Percentiles rank a stretch among this genome's conserved stretches.
Conservation (phyloP, 2,797 vertebrate genomes). For the Pipistrellus nathusii region DNA sequence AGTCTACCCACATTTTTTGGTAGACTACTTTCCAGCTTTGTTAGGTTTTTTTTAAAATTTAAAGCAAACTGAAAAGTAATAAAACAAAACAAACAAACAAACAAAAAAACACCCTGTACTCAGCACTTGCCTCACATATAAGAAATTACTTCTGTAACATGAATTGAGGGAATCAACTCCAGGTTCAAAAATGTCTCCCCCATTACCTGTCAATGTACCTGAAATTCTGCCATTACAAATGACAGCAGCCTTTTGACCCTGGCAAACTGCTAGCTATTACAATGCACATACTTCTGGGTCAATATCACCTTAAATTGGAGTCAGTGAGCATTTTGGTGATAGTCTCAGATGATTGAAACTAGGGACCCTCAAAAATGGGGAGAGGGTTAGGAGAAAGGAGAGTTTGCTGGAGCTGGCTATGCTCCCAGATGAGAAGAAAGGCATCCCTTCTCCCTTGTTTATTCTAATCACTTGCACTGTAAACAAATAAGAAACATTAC, state of each 20-base stretch:
- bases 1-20: background rate
- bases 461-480: background rate
- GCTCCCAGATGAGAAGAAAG: background rate
- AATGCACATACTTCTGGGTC: background rate
- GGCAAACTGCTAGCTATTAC: background rate
- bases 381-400: background rate
- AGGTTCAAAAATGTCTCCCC: conserved; percentile 12
- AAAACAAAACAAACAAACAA: background rate
- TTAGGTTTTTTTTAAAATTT: conserved; percentile 19
- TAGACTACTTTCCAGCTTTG: background rate
- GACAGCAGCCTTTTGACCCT: background rate
- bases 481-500: conserved; percentile 26
- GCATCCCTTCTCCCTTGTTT: background rate
- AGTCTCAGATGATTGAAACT: background rate
- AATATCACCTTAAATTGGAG: background rate
- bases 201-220: background rate
- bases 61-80: conserved; percentile 39
- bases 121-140: background rate
- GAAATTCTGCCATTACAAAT: conserved; percentile 18
- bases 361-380: background rate
- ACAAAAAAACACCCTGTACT: no score
- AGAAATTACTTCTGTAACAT: conserved; percentile 26
- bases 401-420: background rate
- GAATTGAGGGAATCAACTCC: background rate
- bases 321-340: background rate